Percentiles rank a stretch among this genome's conserved stretches.
Evolutionary conservation across 37 sponge, comb jelly and placozoan genomes (phyloP).

Genomic region (Crambe crambe): DNA sequence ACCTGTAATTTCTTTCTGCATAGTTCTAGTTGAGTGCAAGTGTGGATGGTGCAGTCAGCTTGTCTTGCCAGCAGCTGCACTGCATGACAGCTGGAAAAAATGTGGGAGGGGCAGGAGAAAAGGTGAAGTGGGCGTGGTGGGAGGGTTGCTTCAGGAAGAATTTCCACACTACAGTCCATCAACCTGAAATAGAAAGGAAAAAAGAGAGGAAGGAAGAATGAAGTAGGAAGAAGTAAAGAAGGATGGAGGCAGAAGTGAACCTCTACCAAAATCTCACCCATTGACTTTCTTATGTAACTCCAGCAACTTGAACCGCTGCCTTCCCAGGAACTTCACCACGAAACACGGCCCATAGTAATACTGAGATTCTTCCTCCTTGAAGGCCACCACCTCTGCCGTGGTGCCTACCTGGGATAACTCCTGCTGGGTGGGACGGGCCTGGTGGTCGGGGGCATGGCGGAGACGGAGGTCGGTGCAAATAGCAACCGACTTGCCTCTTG

Average conservation of each 20-base stretch:
- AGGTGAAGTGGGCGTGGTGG: conserved; percentile 52
- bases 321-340: conserved; percentile 63
- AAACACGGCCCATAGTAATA: conserved; percentile 36
- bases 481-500: conserved; percentile 46
- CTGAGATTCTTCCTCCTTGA: conserved; percentile 44
- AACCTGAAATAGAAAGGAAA: no score
- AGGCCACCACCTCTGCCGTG: conserved; percentile 72
- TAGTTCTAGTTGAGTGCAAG: background rate
- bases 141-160: conserved; percentile 57
- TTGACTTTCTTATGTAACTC: conserved; percentile 41
- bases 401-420: conserved; percentile 69
- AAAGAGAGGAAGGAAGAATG: no score
- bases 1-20: conserved; percentile 33
- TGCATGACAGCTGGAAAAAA: conserved; percentile 18
- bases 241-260: background rate
- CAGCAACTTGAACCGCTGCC: conserved; percentile 64
- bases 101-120: conserved; percentile 50
- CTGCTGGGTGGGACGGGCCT: conserved; percentile 17
- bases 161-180: conserved; percentile 56
- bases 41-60: conserved; percentile 16
- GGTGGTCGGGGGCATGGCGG: background rate
- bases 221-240: background rate
- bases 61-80: conserved; percentile 24
- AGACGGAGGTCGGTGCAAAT: conserved; percentile 42
- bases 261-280: conserved; percentile 25